Evolutionary conservation across 2,888 invertebrate species (phyloP).

Genomic region (Pristionchus arcanus): DNA sequence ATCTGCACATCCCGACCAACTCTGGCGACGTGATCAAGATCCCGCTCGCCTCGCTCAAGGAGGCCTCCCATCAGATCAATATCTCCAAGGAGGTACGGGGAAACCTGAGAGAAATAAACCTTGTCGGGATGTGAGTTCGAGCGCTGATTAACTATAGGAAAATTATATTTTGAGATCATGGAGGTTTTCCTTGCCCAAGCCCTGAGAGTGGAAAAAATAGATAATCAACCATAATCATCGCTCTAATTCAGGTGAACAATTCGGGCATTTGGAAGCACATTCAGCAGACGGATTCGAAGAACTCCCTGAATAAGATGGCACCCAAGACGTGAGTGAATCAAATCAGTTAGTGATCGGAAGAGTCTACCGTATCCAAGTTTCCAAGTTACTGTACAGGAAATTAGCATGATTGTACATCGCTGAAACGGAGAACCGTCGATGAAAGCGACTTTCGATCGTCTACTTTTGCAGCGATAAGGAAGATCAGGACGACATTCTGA

Average conservation of each 20-base stretch:
- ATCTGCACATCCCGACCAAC: conserved; percentile 90
- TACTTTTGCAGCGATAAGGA: conserved; percentile 50
- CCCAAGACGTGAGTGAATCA: conserved; percentile 50
- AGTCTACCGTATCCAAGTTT: not conserved
- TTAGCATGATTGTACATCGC: too few relatives aligned
- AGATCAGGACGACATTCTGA: conserved; percentile 63
- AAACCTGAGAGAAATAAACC: too few relatives aligned
- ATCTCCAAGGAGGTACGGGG: conserved; percentile 91
- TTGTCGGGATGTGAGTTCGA: too few relatives aligned
- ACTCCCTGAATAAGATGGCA: conserved; percentile 66
- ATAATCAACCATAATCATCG: not conserved
- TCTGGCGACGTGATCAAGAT: conserved; percentile 94
- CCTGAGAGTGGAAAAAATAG: too few relatives aligned
- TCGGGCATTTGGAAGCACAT: conserved; percentile 89
- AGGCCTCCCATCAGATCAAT: conserved; percentile 84
- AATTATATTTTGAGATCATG: too few relatives aligned
- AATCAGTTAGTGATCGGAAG: not conserved
- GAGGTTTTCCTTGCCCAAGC: too few relatives aligned
- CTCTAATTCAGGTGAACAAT: conserved; percentile 81
- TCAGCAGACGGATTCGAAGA: conserved; percentile 71
- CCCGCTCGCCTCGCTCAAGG: conserved; percentile 84
- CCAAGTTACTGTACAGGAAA: too few relatives aligned
- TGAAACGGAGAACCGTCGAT: too few relatives aligned
- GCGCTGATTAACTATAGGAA: too few relatives aligned
- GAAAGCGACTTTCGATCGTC: conserved; percentile 41